phyloP scores from a whole-genome alignment of 1,140 invertebrate species.

The Anastrepha ludens region DNA sequence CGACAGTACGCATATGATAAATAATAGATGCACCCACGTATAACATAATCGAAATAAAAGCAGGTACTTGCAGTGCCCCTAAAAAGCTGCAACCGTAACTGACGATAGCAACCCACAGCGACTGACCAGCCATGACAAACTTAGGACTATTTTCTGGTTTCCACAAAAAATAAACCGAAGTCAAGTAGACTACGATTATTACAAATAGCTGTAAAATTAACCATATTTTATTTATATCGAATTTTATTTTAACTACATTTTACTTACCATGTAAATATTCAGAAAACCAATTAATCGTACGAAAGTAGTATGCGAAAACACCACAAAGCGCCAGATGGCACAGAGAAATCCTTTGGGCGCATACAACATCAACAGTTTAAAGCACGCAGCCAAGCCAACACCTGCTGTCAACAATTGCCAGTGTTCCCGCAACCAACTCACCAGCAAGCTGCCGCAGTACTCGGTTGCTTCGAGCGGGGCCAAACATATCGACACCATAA shows the following conservation, averaged over 20 bases:
- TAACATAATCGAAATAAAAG: constrained; percentile 74
- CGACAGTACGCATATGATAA: constrained; percentile 74
- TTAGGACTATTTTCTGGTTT: constrained; percentile 75
- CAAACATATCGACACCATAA: constrained; percentile 80
- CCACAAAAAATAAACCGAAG: constrained; percentile 77
- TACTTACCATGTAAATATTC: constrained; percentile 75
- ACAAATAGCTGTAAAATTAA: constrained; percentile 74
- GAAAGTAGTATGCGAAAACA: constrained; percentile 72
- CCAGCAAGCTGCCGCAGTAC: constrained; percentile 81
- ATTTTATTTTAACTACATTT: neutral
- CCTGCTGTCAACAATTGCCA: constrained; percentile 76
- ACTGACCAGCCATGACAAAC: constrained; percentile 77
- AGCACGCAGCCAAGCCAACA: constrained; percentile 64
- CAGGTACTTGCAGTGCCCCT: constrained; percentile 76
- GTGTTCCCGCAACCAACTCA: constrained; percentile 76
- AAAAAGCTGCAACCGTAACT: constrained; percentile 77
- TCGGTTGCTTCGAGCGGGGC: constrained; percentile 83
- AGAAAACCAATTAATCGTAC: constrained; percentile 75
- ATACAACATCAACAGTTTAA: constrained; percentile 74
- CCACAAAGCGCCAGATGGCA: constrained; percentile 74
- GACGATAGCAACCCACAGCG: constrained; percentile 78
- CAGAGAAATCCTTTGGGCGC: constrained; percentile 77
- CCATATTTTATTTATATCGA: neutral
- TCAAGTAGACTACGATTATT: constrained; percentile 75
- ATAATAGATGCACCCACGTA: constrained; percentile 76